phyloP scores from a whole-genome alignment of 2,113 vertebrate species.

The Gopherus flavomarginatus region DNA sequence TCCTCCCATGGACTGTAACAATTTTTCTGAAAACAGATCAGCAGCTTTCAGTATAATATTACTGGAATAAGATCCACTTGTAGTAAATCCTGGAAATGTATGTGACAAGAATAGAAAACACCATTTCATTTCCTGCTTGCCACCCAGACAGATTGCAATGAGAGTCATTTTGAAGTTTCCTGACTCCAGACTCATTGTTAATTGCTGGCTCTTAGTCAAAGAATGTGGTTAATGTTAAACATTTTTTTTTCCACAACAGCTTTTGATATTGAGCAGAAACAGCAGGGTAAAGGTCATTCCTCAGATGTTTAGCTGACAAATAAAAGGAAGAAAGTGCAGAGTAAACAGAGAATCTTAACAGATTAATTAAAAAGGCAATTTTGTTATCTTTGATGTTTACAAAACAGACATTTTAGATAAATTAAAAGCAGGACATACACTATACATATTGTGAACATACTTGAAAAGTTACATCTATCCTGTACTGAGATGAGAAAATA shows the following conservation, averaged over 20 bases:
- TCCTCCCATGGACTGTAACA: conserved; percentile 76
- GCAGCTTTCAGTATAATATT: conserved; percentile 78
- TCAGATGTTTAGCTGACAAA: conserved; percentile 44
- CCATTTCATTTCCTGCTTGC: conserved; percentile 60
- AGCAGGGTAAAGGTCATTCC: conserved; percentile 42
- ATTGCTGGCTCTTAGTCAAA: conserved; percentile 59
- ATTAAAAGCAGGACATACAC: conserved; percentile 8
- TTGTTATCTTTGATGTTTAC: conserved; percentile 57
- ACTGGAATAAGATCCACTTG: conserved; percentile 69
- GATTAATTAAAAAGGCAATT: conserved; percentile 59
- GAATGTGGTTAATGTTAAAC: conserved; percentile 63
- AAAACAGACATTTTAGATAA: conserved; percentile 3
- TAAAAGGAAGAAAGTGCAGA: conserved; percentile 27
- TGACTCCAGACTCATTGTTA: conserved; percentile 44
- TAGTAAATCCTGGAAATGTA: conserved; percentile 71
- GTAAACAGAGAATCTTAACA: conserved; percentile 44
- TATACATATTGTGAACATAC: background rate
- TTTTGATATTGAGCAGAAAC: conserved; percentile 69
- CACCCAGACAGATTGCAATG: conserved; percentile 64
- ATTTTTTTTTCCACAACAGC: conserved; percentile 37
- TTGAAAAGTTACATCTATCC: background rate
- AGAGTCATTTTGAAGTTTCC: conserved; percentile 63
- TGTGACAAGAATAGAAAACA: conserved; percentile 78
- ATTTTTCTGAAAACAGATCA: conserved; percentile 79
- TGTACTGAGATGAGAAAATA: background rate